phyloP scores from a whole-genome alignment of 2,888 invertebrate species.

The Drosophila pseudotalamancana region DNA sequence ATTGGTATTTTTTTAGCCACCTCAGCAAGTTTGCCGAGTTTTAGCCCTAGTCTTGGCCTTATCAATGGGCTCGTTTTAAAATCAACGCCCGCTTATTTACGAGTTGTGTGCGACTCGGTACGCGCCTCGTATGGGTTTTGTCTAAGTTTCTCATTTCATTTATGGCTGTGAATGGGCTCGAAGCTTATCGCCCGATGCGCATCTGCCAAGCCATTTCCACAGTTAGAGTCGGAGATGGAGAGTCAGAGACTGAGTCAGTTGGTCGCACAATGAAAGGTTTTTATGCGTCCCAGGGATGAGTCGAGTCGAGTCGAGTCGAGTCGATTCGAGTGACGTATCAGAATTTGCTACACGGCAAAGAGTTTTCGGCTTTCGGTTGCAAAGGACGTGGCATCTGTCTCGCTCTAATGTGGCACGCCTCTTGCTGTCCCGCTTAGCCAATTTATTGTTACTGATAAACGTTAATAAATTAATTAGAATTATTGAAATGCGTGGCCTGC shows the following conservation, averaged over 20 bases:
- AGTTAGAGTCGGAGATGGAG: slow-evolving; percentile 9
- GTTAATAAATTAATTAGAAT: slow-evolving; percentile 85
- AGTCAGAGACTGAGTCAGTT: slow-evolving; percentile 20
- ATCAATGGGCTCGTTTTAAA: slow-evolving; percentile 73
- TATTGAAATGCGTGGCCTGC: slow-evolving; percentile 82
- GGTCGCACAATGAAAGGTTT: slow-evolving; percentile 36
- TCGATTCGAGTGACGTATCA: slow-evolving; percentile 11
- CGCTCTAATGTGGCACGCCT: neutral
- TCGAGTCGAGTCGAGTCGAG: no score
- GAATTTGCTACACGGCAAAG: slow-evolving; percentile 16
- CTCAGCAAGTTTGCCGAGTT: slow-evolving; percentile 60
- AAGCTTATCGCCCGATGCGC: slow-evolving; percentile 62
- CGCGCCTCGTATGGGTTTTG: slow-evolving; percentile 16
- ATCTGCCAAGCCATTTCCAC: slow-evolving; percentile 49
- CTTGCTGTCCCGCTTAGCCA: slow-evolving; percentile 32
- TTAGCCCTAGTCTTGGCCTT: slow-evolving; percentile 34
- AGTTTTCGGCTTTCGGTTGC: slow-evolving; percentile 4
- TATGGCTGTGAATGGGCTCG: slow-evolving; percentile 64
- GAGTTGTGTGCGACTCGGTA: slow-evolving; percentile 25
- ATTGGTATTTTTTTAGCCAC: slow-evolving; percentile 60
- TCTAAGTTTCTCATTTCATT: slow-evolving; percentile 69
- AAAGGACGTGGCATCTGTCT: slow-evolving; percentile 20
- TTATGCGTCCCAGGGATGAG: slow-evolving; percentile 17
- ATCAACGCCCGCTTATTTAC: slow-evolving; percentile 75
- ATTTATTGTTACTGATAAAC: slow-evolving; percentile 83